Evolutionary conservation across 2,888 invertebrate genomes (phyloP).

Genomic region (Drosophila trichaetosa): DNA sequence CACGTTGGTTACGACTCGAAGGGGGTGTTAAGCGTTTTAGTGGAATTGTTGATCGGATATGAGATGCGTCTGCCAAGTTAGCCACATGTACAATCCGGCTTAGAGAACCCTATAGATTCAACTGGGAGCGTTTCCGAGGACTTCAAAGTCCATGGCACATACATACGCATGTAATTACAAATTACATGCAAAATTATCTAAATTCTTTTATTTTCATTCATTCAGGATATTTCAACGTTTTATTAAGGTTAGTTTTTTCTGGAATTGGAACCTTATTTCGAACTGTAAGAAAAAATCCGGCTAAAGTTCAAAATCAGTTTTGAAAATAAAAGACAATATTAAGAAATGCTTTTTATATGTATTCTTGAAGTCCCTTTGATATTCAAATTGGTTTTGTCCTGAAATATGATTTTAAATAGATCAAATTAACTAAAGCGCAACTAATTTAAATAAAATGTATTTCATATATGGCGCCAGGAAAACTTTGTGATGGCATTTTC

Average conservation of each 20-base stretch:
- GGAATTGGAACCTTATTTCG: neutral
- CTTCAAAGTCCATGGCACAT: neutral
- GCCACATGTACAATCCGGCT: neutral
- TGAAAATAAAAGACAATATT: neutral
- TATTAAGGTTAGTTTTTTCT: neutral
- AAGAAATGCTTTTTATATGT: neutral
- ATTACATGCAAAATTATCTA: neutral
- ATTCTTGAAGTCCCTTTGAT: neutral
- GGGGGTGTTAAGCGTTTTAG: constrained; percentile 37
- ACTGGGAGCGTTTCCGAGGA: neutral
- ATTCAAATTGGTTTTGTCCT: neutral
- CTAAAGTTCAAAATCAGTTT: too few relatives aligned
- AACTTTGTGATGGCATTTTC: neutral
- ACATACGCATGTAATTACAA: neutral
- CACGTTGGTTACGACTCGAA: constrained; percentile 52
- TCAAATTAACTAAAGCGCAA: neutral
- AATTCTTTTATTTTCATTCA: neutral
- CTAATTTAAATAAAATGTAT: neutral
- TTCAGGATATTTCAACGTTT: neutral
- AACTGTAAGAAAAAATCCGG: neutral
- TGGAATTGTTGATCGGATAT: constrained; percentile 15
- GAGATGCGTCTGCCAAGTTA: neutral
- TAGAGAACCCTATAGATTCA: neutral
- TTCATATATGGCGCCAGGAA: neutral
- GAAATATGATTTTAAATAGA: neutral